phyloP scores from a whole-genome alignment of 2,797 vertebrate species.

The Netta rufina region DNA sequence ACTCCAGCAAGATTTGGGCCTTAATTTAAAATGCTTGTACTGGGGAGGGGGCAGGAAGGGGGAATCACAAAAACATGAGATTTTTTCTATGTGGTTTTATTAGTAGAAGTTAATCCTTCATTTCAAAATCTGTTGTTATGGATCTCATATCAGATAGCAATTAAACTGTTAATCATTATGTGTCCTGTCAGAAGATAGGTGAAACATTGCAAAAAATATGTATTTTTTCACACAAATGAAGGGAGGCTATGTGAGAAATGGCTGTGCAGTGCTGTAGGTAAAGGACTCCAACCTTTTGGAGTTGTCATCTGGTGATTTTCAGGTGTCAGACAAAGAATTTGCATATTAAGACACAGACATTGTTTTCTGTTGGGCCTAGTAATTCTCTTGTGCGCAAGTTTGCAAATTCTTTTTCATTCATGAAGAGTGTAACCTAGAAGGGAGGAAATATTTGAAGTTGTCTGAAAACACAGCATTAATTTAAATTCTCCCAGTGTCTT shows the following conservation, averaged over 20 bases:
- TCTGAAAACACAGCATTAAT: not conserved
- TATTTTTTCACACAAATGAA: not conserved
- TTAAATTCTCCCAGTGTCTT: not conserved
- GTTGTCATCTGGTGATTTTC: not conserved
- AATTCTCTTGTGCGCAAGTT: not conserved
- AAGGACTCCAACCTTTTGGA: not conserved
- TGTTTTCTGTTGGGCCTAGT: not conserved
- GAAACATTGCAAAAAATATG: not conserved
- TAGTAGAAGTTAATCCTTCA: not conserved
- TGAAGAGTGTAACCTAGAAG: not conserved
- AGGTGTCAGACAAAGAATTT: not conserved
- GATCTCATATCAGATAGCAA: not conserved
- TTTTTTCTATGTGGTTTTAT: not conserved
- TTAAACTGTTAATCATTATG: not conserved
- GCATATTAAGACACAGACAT: not conserved
- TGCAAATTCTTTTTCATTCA: not conserved
- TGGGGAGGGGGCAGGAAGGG: not conserved
- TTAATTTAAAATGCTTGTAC: not conserved
- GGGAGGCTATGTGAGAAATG: not conserved
- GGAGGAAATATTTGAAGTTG: not conserved
- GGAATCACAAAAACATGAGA: not conserved
- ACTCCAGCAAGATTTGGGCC: not conserved
- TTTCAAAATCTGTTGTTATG: not conserved
- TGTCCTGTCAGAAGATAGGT: not conserved
- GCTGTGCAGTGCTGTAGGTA: not conserved